A percentile compares a stretch with the other conserved stretches of the same genome.
Conservation (phyloP, 1,140 invertebrate genomes). For the Sweltsa coloradensis region DNA sequence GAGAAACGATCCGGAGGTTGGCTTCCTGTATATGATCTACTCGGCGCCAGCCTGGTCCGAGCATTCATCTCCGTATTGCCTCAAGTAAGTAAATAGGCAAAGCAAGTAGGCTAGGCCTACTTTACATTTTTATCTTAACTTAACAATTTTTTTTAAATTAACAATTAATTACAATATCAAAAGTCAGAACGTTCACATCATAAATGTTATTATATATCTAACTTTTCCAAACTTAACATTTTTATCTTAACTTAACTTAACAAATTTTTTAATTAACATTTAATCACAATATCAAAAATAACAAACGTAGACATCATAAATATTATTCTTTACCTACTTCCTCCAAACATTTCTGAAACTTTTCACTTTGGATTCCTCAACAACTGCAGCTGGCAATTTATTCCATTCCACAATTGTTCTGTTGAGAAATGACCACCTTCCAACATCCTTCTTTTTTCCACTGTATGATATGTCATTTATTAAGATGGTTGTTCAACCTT, state of each 20-base stretch:
- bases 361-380: no score
- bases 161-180: neutral
- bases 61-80: slow-evolving; percentile 42
- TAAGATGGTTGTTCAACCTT: no score
- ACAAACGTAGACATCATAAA: no score
- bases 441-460: no score
- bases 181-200: neutral
- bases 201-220: neutral
- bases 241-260: neutral
- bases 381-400: no score
- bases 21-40: slow-evolving; percentile 55
- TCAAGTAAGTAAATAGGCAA: slow-evolving; percentile 6
- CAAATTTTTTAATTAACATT: neutral
- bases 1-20: slow-evolving; percentile 31
- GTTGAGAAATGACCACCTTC: no score
- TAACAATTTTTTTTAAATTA: neutral
- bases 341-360: no score
- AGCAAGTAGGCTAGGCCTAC: neutral
- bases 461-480: no score
- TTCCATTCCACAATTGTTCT: no score
- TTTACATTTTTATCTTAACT: neutral
- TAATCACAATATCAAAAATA: no score
- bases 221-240: neutral
- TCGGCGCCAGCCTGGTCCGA: slow-evolving; percentile 50
- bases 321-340: no score